Percentiles rank a stretch among this genome's conserved stretches.
Conservation (phyloP, 2,888 invertebrate genomes). For the Acanthosoma haemorrhoidale region DNA sequence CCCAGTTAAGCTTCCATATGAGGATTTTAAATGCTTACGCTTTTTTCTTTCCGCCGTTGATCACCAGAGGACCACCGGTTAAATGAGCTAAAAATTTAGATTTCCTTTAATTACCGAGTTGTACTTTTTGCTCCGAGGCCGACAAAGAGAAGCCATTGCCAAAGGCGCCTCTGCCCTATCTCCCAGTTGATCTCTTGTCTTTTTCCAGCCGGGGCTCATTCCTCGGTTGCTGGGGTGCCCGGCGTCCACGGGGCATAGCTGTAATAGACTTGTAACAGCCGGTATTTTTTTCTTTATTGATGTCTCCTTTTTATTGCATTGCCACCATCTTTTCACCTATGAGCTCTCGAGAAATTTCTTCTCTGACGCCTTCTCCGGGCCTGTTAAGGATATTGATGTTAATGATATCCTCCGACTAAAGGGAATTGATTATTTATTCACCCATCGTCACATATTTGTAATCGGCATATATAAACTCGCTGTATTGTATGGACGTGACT, state of each 20-base stretch:
- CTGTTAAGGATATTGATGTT: too few species aligned
- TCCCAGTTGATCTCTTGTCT: background rate
- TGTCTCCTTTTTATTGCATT: conserved; percentile 3
- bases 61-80: background rate
- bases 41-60: background rate
- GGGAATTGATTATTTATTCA: too few species aligned
- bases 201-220: conserved; percentile 15
- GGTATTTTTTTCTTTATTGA: background rate
- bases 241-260: background rate
- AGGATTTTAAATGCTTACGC: background rate
- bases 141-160: conserved; percentile 21
- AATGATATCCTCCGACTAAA: too few species aligned
- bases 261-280: conserved; percentile 23
- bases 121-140: background rate
- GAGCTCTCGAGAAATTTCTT: background rate
- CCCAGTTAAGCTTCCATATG: background rate
- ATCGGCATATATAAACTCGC: too few species aligned
- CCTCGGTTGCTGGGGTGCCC: background rate
- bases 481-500: too few species aligned
- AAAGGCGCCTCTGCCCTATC: conserved; percentile 22
- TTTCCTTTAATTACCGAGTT: conserved; percentile 23
- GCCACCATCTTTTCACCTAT: conserved; percentile 1
- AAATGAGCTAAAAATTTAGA: conserved; percentile 29
- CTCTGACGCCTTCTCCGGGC: background rate
- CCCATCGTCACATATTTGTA: too few species aligned